These are phyloP conservation scores for Lucilia cuprina DNA, from an alignment of 1,140 invertebrate genomes.

Conservation along the genomic window DNA sequence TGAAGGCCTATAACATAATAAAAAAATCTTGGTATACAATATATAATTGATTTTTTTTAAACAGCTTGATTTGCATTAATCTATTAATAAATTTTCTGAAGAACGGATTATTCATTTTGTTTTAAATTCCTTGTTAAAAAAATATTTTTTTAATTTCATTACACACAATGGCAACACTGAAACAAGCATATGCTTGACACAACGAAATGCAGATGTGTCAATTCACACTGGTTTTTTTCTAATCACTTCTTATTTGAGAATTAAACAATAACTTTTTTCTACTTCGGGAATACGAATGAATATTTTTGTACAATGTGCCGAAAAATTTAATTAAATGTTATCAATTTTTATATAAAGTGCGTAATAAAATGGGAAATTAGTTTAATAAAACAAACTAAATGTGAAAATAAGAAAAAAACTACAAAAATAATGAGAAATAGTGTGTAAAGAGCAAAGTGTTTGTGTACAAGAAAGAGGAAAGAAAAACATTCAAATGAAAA, in stretches of 20 bases:
- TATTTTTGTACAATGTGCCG: conserved; percentile 3
- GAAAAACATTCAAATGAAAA: conserved; percentile 23
- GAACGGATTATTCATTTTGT: too few relatives aligned
- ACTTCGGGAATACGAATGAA: conserved; percentile 18
- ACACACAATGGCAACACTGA: neutral
- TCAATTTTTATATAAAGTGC: neutral
- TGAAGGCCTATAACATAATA: too few relatives aligned
- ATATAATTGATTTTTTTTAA: too few relatives aligned
- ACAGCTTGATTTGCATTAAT: too few relatives aligned
- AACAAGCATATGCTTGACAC: conserved; percentile 13
- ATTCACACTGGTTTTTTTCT: conserved; percentile 20
- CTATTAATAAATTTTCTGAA: too few relatives aligned
- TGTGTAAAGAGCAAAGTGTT: neutral
- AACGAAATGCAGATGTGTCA: conserved; percentile 33
- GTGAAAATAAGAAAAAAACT: neutral
- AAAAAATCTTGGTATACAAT: too few relatives aligned
- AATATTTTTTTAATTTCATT: too few relatives aligned
- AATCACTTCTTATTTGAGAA: conserved; percentile 21
- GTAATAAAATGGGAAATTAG: neutral
- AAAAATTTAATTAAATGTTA: conserved; percentile 9
- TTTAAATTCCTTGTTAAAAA: too few relatives aligned
- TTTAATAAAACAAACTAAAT: conserved; percentile 7
- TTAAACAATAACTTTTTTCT: conserved; percentile 24
- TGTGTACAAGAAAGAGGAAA: neutral
- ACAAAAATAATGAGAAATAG: conserved; percentile 11